phyloP scores from a whole-genome alignment of 1,140 invertebrate genomes.

The Diabrotica virgifera region DNA sequence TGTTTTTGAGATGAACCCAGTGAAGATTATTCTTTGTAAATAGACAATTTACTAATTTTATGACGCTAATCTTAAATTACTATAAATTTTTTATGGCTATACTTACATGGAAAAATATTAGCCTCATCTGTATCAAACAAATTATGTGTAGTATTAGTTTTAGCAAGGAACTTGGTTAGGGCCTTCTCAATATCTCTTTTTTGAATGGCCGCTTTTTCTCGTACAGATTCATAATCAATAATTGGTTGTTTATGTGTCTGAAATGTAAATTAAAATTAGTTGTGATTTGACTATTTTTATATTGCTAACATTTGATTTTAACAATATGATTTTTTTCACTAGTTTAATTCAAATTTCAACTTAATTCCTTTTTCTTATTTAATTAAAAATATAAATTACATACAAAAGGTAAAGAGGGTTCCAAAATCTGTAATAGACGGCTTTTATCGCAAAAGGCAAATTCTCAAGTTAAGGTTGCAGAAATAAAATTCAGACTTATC shows the following conservation, averaged over 20 bases:
- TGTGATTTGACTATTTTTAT: background rate
- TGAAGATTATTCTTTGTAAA: no score
- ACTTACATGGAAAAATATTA: slow-evolving; percentile 78
- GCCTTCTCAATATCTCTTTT: slow-evolving; percentile 93
- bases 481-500: no score
- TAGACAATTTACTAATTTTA: no score
- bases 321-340: background rate
- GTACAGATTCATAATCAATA: slow-evolving; percentile 94
- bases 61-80: no score
- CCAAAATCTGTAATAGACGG: no score
- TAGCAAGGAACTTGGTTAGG: slow-evolving; percentile 89
- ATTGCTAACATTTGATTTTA: slow-evolving; percentile 3
- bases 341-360: no score
- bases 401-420: no score
- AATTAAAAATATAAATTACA: no score
- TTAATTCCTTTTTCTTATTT: no score
- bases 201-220: slow-evolving; percentile 90
- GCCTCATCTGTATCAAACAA: slow-evolving; percentile 87
- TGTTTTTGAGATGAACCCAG: no score
- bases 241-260: slow-evolving; percentile 95
- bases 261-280: slow-evolving; percentile 28
- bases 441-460: no score
- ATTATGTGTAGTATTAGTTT: slow-evolving; percentile 88
- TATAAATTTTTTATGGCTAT: slow-evolving; percentile 5
- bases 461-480: no score